phyloP scores from a whole-genome alignment of 2,113 vertebrate species.

The Cinclus cinclus region DNA sequence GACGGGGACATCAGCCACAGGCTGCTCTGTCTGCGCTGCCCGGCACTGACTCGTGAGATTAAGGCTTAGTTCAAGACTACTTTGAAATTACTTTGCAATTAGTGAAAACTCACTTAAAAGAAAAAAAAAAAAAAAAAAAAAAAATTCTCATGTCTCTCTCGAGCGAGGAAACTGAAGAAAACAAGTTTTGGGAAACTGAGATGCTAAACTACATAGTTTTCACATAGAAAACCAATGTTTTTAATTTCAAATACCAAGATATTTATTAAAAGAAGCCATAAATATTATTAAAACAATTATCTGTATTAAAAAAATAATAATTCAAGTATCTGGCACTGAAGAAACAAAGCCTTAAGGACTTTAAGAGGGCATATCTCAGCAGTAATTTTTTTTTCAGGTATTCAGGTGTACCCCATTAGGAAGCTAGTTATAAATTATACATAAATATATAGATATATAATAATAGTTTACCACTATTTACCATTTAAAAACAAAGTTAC shows the following conservation, averaged over 20 bases:
- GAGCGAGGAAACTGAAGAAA: neutral
- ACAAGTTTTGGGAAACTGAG: neutral
- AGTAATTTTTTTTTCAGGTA: neutral
- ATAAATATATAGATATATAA: no score
- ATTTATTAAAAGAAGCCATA: neutral
- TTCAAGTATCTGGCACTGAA: neutral
- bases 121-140: neutral
- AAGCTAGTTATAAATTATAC: neutral
- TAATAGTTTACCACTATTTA: neutral
- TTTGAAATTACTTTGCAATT: neutral
- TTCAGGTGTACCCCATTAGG: neutral
- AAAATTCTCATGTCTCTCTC: neutral
- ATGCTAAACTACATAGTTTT: neutral
- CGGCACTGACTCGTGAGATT: neutral
- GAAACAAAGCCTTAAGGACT: neutral
- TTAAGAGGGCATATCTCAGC: neutral
- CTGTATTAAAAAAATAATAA: neutral
- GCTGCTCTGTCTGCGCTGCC: fast-evolving
- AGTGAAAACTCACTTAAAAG: neutral
- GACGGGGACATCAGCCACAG: neutral
- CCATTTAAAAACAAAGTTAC: neutral
- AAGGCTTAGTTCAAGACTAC: fast-evolving
- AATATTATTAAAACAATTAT: neutral
- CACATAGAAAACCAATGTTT: fast-evolving
- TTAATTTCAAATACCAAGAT: neutral